phyloP scores from a whole-genome alignment of 2,888 invertebrate species.

The Dyspetes luteomarginatus region DNA sequence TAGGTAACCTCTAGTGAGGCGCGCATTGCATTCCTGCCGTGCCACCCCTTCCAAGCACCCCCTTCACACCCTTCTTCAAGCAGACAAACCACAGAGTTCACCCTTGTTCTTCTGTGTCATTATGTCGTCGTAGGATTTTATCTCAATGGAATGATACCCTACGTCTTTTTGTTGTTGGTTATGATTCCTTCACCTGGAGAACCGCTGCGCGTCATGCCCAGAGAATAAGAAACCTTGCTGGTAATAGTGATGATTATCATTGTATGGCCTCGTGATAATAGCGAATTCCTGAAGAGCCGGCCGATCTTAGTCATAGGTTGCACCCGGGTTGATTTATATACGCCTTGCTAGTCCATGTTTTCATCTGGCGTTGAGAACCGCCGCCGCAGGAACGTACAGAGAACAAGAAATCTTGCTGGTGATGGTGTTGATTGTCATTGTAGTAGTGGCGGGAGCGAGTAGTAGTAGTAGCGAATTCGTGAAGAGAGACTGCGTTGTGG shows the following conservation, averaged over 20 bases:
- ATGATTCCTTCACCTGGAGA: background rate
- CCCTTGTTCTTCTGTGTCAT: slow-evolving; percentile 10
- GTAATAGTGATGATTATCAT: background rate
- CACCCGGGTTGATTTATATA: background rate
- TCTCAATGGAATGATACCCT: slow-evolving; percentile 2
- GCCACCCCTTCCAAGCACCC: too few relatives aligned
- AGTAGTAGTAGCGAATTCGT: slow-evolving; percentile 41
- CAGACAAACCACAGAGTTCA: background rate
- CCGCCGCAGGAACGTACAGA: slow-evolving; percentile 55
- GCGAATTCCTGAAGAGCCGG: slow-evolving; percentile 16
- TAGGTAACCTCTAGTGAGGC: slow-evolving; percentile 65
- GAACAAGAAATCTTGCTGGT: slow-evolving; percentile 38
- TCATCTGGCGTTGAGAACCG: slow-evolving; percentile 68
- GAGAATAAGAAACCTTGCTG: slow-evolving; percentile 1
- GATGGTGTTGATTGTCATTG: slow-evolving; percentile 66
- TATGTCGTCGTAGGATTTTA: too few relatives aligned
- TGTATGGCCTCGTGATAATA: background rate
- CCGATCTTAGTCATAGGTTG: slow-evolving; percentile 5
- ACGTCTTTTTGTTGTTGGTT: background rate
- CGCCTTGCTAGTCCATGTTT: background rate
- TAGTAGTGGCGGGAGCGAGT: slow-evolving; percentile 55
- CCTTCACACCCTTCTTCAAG: background rate
- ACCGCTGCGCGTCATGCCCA: background rate
- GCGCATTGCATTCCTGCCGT: too few relatives aligned
- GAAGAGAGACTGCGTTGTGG: slow-evolving; percentile 35